Conservation (phyloP, 2,113 vertebrate species). For the Helogale parvula region DNA sequence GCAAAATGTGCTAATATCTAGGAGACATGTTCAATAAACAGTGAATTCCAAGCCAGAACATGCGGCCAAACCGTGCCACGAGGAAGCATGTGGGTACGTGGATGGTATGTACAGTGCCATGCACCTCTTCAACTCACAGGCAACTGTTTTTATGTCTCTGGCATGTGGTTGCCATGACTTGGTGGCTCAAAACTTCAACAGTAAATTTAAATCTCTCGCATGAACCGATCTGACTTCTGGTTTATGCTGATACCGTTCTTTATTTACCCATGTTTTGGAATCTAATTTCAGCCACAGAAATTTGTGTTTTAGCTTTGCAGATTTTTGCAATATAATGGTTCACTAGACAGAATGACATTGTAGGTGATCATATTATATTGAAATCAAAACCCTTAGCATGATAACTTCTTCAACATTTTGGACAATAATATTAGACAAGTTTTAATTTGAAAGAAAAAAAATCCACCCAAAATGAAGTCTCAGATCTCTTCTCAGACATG, state of each 20-base stretch:
- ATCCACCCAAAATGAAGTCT: slow-evolving; percentile 55
- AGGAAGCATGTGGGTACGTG: not conserved
- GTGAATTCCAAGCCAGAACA: not conserved
- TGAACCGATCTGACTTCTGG: not conserved
- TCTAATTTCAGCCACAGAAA: not conserved
- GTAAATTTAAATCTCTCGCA: not conserved
- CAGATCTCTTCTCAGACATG: slow-evolving; percentile 67
- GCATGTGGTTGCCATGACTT: not conserved
- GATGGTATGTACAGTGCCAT: accelerated
- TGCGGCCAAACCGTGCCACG: not conserved
- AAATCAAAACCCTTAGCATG: slow-evolving; percentile 52
- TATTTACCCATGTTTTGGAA: not conserved
- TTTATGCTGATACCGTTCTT: not conserved
- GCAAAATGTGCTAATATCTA: not conserved
- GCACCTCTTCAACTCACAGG: not conserved
- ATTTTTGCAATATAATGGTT: slow-evolving; percentile 20
- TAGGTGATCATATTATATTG: slow-evolving; percentile 8
- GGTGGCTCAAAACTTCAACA: not conserved
- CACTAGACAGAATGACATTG: not conserved
- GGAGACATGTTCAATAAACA: not conserved
- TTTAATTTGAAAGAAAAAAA: slow-evolving; percentile 72
- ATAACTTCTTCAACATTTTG: slow-evolving; percentile 55
- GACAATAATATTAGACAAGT: slow-evolving; percentile 49
- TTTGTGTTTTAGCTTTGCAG: not conserved
- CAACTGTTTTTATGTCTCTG: not conserved